These are phyloP conservation scores for Gymnopithys bicolor DNA, from an alignment of 2,797 vertebrate genomes.

Conservation along the genomic window DNA sequence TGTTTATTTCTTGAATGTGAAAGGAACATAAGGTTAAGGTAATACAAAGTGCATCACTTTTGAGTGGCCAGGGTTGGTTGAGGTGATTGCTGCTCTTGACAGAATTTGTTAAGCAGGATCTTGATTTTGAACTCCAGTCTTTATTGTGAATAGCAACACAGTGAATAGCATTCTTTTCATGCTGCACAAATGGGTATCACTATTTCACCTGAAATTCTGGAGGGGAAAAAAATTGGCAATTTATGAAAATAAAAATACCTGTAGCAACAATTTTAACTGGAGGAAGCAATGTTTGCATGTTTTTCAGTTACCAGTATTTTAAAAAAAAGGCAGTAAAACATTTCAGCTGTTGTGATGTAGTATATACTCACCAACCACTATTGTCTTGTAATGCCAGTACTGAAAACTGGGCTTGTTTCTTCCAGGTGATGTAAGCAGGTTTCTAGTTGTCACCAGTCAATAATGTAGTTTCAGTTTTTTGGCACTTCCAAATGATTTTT, in stretches of 20 bases:
- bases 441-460: not conserved
- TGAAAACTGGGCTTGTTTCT: not conserved
- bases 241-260: not conserved
- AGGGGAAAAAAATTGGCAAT: not conserved
- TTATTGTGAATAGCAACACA: not conserved
- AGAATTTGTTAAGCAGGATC: not conserved
- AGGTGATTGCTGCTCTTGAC: not conserved
- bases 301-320: not conserved
- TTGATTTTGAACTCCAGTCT: not conserved
- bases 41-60: not conserved
- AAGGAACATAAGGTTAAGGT: not conserved
- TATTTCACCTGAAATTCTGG: not conserved
- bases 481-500: not conserved
- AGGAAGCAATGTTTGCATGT: not conserved
- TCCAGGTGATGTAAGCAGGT: not conserved
- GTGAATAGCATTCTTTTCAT: not conserved
- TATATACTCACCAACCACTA: not conserved
- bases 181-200: not conserved
- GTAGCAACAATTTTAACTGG: not conserved
- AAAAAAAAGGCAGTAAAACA: not conserved
- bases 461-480: not conserved
- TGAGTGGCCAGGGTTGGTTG: not conserved
- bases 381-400: not conserved
- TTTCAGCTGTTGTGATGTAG: not conserved
- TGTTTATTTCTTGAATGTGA: not conserved